These are phyloP conservation scores for Turdus rufiventris DNA, from an alignment of 2,113 vertebrate genomes.

Conservation along the genomic window DNA sequence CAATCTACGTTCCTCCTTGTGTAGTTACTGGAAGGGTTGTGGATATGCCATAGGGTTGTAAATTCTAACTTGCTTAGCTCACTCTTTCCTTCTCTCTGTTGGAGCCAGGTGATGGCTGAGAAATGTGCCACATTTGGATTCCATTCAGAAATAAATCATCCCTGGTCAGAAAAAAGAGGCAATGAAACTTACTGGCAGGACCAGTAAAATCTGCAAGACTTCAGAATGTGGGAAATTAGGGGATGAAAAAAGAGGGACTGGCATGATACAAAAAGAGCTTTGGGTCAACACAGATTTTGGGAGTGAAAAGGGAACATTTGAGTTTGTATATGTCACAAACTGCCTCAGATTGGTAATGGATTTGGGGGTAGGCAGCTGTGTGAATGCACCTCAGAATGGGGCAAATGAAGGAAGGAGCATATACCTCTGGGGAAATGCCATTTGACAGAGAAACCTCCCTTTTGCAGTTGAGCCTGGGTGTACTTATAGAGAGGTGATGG, in stretches of 20 bases:
- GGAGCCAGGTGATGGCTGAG: background rate
- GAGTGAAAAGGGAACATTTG: background rate
- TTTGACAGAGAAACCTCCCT: background rate
- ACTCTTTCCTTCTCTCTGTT: background rate
- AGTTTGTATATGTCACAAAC: background rate
- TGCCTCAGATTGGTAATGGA: background rate
- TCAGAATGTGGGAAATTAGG: background rate
- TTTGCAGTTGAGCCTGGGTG: background rate
- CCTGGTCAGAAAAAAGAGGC: background rate
- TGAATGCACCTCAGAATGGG: background rate
- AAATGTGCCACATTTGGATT: background rate
- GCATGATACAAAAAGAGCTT: background rate
- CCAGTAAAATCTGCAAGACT: background rate
- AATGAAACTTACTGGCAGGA: background rate
- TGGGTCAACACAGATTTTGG: background rate
- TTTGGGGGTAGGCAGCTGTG: background rate
- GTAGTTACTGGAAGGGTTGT: slow-evolving; percentile 29
- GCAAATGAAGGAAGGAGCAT: background rate
- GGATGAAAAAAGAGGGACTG: background rate
- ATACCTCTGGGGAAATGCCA: background rate
- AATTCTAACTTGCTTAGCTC: background rate
- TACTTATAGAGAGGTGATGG: background rate
- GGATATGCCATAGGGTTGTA: background rate
- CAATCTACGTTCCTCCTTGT: background rate
- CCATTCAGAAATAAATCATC: background rate